Base-by-base conservation (phyloP, 2,797 vertebrate species). In the Austrolebias charrua region DNA sequence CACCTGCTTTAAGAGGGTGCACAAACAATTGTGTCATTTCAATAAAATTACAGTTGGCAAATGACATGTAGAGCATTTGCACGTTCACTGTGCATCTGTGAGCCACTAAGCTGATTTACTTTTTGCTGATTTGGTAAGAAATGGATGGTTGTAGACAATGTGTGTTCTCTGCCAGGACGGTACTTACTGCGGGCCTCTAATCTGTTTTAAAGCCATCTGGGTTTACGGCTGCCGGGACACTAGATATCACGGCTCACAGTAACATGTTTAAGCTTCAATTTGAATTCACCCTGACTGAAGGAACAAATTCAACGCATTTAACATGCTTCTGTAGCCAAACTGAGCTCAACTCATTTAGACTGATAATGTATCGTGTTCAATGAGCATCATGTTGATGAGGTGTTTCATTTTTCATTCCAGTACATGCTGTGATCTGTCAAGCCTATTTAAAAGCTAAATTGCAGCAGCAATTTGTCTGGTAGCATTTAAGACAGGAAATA, bases 151-250 rank as follows among this genome's bases (percentile, higher is more conserved):
- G 61, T 69, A 69, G 86, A 88, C 72, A 81, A 82, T 79, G 78
- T 67, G 40, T 14, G 47, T 15, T 71, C 63, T 82, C 73, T 73
- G 74, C 55, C 76, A 64, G 70, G 58, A 49, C 74, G 62, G 53
- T 66, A 78, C 82, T 85, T 82, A 86, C 73, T 56, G 68, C 40
- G 49, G 72, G 29, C 66, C 83, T 54, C 73, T 86, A 89, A 89
- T 89, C 88, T 83, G 70, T 81, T 84, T 79, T 80, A 80, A 85
- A 80, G 69, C 80, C 76, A 64, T 63, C 75, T 58, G 84, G 89
- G 78, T 82, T 89, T 82, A 69, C 73, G 75, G 76, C 77, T 59
- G 68, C 60, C 20, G 69, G 49, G 62, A 71, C 42, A 2, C 47
- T 40, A 44, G 69, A 72, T 70, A 60, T 68, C 69, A 44, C 63